Base-by-base conservation (phyloP, 2,797 vertebrate species). In the Manis crassicaudata region DNA sequence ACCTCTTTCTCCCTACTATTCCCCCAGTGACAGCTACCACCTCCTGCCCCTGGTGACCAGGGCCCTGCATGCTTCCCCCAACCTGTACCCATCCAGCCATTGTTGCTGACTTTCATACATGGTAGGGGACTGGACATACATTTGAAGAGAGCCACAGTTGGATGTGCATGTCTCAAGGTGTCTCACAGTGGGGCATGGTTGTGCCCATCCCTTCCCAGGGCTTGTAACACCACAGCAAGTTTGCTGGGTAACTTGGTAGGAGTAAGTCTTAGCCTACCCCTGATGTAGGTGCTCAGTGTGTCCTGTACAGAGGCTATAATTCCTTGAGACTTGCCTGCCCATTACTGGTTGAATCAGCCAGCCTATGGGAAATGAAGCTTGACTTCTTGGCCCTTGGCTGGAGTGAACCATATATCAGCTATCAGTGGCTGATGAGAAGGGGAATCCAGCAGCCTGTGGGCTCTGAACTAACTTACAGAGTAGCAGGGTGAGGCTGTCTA, bases 131-230 rank as follows among this genome's bases (percentile, higher is more conserved):
- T 8, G 7, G 4, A 21, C 23, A 70, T 29, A 10, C 1, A 5
- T 52, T 7, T 62, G 14, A 58, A 6, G 27, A 52, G 40, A 35
- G 9, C 73, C 65, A 54, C 2, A 2, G 1, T 20, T 46, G 7
- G 1, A 25, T 25, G 5, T 0, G 9, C 5, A 16, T 10, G 5
- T 0, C 29, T 6, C 11, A 54, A 8, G 4, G 5, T 2, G 29
- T 76, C 3, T 60, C 29, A 54, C 50, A n/a, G 10, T 14, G 29
- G 37, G 3, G 13, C 3, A 3, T 2, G 11, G 10, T 21, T 54
- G 4, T 17, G 37, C 1, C 1, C 11, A 18, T 37, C 27, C 5
- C 14, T 70, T 3, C 3, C 40, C 21, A 62, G 3, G 7, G 3
- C 14, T 20, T 58, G 18, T 6, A 43, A 9, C 0, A 8, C 0